Conservation (phyloP, 2,797 vertebrate species). For the Gadopsis bispinosus region DNA sequence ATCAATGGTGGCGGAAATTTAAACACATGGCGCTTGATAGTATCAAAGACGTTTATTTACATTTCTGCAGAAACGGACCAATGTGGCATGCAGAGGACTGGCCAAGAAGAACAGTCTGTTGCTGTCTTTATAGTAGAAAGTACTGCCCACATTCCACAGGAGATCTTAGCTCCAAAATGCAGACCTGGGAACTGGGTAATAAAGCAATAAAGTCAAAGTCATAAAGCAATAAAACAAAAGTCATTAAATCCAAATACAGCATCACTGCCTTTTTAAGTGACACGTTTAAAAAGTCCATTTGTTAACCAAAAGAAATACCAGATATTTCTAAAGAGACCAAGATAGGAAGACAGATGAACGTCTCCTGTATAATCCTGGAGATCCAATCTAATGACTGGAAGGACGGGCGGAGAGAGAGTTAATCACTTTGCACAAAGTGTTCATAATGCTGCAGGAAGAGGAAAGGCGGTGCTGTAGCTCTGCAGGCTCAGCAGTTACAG, state of each 20-base stretch:
- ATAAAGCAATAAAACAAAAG: background rate
- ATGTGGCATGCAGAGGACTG: no score
- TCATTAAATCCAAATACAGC: conserved; percentile 18
- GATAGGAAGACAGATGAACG: background rate
- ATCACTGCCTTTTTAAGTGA: background rate
- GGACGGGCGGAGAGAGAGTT: background rate
- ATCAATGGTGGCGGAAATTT: conserved; percentile 13
- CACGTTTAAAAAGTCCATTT: conserved; percentile 5
- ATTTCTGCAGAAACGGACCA: no score
- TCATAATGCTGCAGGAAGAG: background rate
- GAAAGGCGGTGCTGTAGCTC: background rate
- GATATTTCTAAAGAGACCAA: no score
- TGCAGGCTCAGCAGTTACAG: conserved; percentile 23
- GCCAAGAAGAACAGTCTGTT: no score
- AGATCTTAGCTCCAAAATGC: no score
- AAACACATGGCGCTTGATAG: no score
- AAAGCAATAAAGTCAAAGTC: no score
- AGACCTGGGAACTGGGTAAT: no score
- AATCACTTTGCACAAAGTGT: conserved; percentile 41
- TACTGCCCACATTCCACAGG: no score
- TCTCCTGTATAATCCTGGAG: background rate
- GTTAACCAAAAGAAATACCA: background rate
- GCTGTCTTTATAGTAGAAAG: no score
- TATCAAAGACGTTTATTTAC: no score
- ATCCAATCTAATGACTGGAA: background rate